Evolutionary conservation across 2,888 invertebrate genomes (phyloP), one percentile per base, ranked within the genome.

Genomic region (Crematogaster levior): DNA sequence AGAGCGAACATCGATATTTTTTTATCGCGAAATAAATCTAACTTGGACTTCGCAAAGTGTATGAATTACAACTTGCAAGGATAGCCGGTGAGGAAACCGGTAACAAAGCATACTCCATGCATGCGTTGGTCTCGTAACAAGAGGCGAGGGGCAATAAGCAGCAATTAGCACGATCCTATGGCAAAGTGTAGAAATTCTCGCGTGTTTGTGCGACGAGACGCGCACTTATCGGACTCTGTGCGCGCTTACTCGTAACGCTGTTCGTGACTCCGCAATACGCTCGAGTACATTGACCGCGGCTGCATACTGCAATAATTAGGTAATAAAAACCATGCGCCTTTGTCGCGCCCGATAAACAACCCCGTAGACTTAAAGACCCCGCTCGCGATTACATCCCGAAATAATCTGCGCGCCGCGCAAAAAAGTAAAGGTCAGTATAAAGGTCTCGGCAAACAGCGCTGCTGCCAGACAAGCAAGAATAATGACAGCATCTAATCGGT

Each of bases 401-500:
- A 65, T 75, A n/a, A n/a, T 6, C 24, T 6, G 21, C n/a, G 46
- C 15, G 68, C 21, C 21, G 51, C 48, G 40, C 40, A 24, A 1
- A 27, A 27, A 56, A 5, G 27, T n/a, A 18, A 73, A 27, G 18
- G 51, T 30, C 40, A 3, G 24, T 10, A 61, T 21, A 6, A 6
- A 6, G 30, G 12, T n/a, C 72, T n/a, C 5, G 24, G 18, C 30
- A 7, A 51, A 40, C 43, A 43, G 40, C 58, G 82, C 72, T 40
- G 79, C 77, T 21, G 81, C 70, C 74, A 85, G 85, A 88, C 73
- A 82, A 77, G 73, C 61, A 83, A 88, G 91, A 89, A 65, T 51
- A 89, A 91, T 88, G 85, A 87, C 87, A 83, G 83, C 77, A 74
- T 86, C 88, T 85, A 85, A 88, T 90, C 87, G 85, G 27, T 84